Base-by-base conservation (phyloP, 2,888 invertebrate species). In the Ellobium chinense region DNA sequence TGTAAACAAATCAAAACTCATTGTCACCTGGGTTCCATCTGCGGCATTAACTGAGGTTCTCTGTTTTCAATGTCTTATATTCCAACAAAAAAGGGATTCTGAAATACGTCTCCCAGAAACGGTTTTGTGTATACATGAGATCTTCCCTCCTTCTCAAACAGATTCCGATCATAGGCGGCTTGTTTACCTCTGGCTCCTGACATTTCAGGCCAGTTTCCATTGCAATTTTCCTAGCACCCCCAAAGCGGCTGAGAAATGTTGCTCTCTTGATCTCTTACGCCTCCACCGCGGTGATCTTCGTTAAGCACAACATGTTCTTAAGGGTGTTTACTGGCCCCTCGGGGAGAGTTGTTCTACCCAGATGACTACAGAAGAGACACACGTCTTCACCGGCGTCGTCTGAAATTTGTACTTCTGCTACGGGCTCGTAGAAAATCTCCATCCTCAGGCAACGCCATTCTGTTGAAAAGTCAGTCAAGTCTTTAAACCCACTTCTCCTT, bases 21-120 rank as follows among this genome's bases (percentile, higher is more conserved):
- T 46, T 72, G 37, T 72, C 72, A 72, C 58, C 58, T 72, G 72
- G 58, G 5, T 56, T 36, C 0, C 72, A 72, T 72, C 58, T 60
- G 60, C 36, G 18, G 18, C n/a, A n/a, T n/a, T n/a, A n/a, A n/a
- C n/a, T n/a, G n/a, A n/a, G n/a, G n/a, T n/a, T n/a, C n/a, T n/a
- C n/a, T n/a, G n/a, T n/a, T n/a, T n/a, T n/a, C n/a, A n/a, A n/a
- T n/a, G n/a, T n/a, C n/a, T n/a, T n/a, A n/a, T n/a, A n/a, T n/a
- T n/a, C 21, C 54, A 21, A 70, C 69, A 56, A 70, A 70, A 54
- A 34, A 70, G 9, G 18, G 54, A 24, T 21, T n/a, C 54, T 1
- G 34, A 29, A 54, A 14, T 2, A 1, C 31, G 5, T 18, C 29
- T 46, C 14, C 29, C 58, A 34, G 58, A 60, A 72, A 21, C 36